Evolutionary conservation across 2,888 invertebrate genomes (phyloP), one percentile per base, ranked within the genome.

Genomic region (Cantharis lateralis): DNA sequence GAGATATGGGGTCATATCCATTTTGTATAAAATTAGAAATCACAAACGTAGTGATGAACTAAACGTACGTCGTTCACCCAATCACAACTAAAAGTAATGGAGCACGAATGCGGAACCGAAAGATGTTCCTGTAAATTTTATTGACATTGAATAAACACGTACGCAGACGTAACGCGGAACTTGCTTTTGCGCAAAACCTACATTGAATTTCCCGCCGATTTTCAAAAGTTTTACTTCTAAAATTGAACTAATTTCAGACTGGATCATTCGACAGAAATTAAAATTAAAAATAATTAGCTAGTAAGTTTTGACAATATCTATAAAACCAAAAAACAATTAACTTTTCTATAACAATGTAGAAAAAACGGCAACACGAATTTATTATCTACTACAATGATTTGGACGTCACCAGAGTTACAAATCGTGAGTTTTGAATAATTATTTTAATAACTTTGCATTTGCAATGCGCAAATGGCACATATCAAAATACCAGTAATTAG

Each of bases 1-100:
- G 81, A 89, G 84, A 83, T 88, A 88, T 15, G 84, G 82, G 82
- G 85, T 88, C 86, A 88, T 86, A 84, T 88, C 88, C 88, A 88
- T 88, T 83, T 84, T 84, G 69, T 66, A 11, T 24, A 66, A 24
- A 81, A 80, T 78, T 79, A 80, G 81, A 83, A 83, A 83, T 84
- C 86, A 86, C 87, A 84, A 82, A 87, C 86, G 86, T 87, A 79
- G 62, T 79, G 70, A 71, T 79, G 68, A 68, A 64, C 74, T 79
- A 80, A 80, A 82, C 82, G 83, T 83, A 83, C 81, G 83, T 83
- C 83, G 82, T 81, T 71, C 79, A 80, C 80, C 80, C 74, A 78
- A 82, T 81, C 70, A 72, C 71, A 69, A 73, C 71, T 32, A 66
- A 74, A 64, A 70, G 70, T 72, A 79, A 84, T 82, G 82, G 82